A percentile compares a stretch with the other conserved stretches of the same genome.
Evolutionary conservation across 2,797 vertebrate species (phyloP).

Genomic region (Anabas testudineus): DNA sequence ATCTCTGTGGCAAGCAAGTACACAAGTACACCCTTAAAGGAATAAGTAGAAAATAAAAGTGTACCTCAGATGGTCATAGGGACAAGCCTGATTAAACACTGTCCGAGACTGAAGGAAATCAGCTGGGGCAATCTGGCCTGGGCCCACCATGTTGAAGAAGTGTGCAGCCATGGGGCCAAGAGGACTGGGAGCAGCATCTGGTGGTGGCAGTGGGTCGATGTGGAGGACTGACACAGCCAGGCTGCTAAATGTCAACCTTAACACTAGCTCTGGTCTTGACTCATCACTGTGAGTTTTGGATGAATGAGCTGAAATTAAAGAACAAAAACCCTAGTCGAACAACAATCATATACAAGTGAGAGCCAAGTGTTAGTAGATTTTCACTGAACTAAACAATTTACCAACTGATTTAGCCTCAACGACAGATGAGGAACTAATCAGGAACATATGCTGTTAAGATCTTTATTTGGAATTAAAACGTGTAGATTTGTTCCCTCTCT

Average conservation of each 20-base stretch:
- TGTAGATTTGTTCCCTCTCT: not conserved
- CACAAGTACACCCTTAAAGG: not conserved
- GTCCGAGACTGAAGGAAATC: constrained; percentile 89
- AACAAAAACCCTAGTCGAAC: not conserved
- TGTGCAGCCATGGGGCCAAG: constrained; percentile 91
- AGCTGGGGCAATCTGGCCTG: constrained; percentile 82
- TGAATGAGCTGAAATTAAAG: constrained; percentile 88
- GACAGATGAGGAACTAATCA: not conserved
- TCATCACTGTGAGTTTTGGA: constrained; percentile 94
- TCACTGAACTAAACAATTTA: not conserved
- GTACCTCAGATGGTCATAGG: constrained; percentile 97
- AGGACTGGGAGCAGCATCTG: constrained; percentile 90
- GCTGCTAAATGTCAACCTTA: constrained; percentile 89
- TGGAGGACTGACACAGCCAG: constrained; percentile 94
- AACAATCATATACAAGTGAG: not conserved
- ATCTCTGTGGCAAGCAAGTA: not conserved
- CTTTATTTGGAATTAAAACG: constrained; percentile 1
- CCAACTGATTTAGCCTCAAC: not conserved
- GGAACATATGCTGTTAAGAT: not conserved
- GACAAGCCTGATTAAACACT: constrained; percentile 94
- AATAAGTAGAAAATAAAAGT: constrained; percentile 15
- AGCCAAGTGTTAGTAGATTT: not conserved
- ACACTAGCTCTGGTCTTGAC: constrained; percentile 94
- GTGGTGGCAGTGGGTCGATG: constrained; percentile 95
- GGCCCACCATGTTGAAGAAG: constrained; percentile 91